A percentile compares a stretch with the other conserved stretches of the same genome.
These are phyloP conservation scores for Ophion costatus DNA, from an alignment of 2,888 invertebrate species.

Conservation along the genomic window DNA sequence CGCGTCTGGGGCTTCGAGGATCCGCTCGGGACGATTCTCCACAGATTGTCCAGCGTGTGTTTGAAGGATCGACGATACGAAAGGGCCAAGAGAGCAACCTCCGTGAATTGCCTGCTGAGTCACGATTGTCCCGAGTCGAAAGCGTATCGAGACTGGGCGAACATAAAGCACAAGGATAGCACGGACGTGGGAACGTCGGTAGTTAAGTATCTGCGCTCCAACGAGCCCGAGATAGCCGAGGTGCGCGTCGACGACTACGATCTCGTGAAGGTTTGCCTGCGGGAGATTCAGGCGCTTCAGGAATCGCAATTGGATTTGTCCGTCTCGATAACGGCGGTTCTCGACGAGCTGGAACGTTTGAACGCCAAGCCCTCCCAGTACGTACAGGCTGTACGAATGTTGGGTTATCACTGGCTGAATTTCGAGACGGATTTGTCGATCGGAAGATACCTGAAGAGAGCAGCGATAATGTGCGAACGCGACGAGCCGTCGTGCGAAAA, in stretches of 20 bases:
- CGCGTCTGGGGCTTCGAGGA: conserved; percentile 51
- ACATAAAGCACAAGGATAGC: conserved; percentile 74
- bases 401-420: conserved; percentile 74
- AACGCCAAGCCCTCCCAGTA: conserved; percentile 67
- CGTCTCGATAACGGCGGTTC: conserved; percentile 69
- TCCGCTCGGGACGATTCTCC: conserved; percentile 67
- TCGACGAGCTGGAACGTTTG: conserved; percentile 72
- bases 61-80: conserved; percentile 70
- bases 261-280: conserved; percentile 72
- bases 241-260: conserved; percentile 72
- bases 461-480: conserved; percentile 10
- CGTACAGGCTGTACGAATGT: conserved; percentile 72
- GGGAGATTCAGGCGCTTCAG: conserved; percentile 74
- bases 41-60: conserved; percentile 71
- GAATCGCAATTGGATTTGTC: conserved; percentile 71
- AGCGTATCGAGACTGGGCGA: conserved; percentile 77
- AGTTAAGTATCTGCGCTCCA: conserved; percentile 72
- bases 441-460: conserved; percentile 26
- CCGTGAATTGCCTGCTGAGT: conserved; percentile 76
- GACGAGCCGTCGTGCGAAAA: conserved; percentile 17
- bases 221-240: conserved; percentile 20
- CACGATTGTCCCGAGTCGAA: conserved; percentile 70
- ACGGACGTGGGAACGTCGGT: conserved; percentile 62
- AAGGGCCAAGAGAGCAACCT: conserved; percentile 75
- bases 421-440: conserved; percentile 65